Conservation (phyloP, 2,113 vertebrate genomes). For the Climacteris rufus region DNA sequence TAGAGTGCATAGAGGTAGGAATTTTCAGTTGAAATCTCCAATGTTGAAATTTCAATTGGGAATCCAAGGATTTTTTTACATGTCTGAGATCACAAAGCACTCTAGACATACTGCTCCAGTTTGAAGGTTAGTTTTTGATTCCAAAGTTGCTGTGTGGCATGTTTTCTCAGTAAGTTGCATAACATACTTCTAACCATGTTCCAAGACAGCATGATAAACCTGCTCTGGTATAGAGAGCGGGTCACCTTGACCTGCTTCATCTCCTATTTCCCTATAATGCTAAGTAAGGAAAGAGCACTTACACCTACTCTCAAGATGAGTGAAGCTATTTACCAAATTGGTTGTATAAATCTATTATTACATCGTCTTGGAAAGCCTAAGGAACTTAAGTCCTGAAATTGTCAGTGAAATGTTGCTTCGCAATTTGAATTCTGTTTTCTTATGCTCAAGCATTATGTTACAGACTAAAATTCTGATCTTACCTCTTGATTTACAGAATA, state of each 20-base stretch:
- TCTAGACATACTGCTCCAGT: background rate
- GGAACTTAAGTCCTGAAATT: background rate
- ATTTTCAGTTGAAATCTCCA: background rate
- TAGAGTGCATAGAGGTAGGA: background rate
- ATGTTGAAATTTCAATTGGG: background rate
- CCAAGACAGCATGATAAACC: background rate
- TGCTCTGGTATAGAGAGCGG: background rate
- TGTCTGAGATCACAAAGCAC: background rate
- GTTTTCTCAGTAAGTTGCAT: background rate
- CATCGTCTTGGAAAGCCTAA: background rate
- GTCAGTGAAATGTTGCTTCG: background rate
- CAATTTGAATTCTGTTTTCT: background rate
- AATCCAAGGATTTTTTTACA: background rate
- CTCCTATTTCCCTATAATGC: background rate
- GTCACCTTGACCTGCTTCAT: background rate
- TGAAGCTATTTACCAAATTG: background rate
- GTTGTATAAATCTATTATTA: background rate
- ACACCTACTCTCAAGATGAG: background rate
- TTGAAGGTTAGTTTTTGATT: background rate
- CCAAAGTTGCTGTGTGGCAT: background rate
- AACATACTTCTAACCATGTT: background rate
- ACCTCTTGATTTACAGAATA: background rate
- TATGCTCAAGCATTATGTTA: background rate
- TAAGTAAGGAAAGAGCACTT: background rate
- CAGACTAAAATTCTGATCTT: background rate